These are phyloP conservation scores for Chrysogorgia sp. DNA, from an alignment of 92 coral and sea anemone species.

Conservation along the genomic window DNA sequence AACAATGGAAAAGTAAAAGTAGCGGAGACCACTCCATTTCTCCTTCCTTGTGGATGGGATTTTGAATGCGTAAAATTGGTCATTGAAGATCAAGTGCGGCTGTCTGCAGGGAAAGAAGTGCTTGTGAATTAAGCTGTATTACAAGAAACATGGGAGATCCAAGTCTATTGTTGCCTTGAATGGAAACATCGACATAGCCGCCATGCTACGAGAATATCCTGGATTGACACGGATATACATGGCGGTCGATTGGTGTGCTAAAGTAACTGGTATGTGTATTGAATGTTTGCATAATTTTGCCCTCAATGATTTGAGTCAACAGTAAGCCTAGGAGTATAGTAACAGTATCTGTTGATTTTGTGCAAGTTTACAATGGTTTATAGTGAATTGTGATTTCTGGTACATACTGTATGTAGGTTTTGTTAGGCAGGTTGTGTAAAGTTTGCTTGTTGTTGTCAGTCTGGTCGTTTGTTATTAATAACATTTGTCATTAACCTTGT, in stretches of 20 bases:
- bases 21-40: conserved; percentile 47
- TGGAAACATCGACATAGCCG: conserved; percentile 31
- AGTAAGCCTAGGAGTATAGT: too few species aligned
- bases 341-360: too few species aligned
- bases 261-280: conserved; percentile 19
- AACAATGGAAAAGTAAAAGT: conserved; percentile 46
- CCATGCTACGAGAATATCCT: conserved; percentile 48
- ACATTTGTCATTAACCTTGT: not conserved
- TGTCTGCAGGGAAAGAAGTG: conserved; percentile 23
- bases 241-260: conserved; percentile 42
- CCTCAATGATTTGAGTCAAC: too few species aligned
- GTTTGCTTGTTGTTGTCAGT: too few species aligned
- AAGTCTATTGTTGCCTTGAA: conserved; percentile 36
- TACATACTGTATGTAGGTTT: too few species aligned
- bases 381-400: not conserved
- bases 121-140: conserved; percentile 30
- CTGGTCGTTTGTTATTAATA: not conserved
- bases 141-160: conserved; percentile 37
- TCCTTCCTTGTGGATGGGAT: conserved; percentile 50
- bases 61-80: conserved; percentile 2
- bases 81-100: conserved; percentile 31
- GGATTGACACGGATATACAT: not conserved
- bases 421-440: too few species aligned
- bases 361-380: not conserved
- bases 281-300: too few species aligned